Evolutionary conservation across 2,888 invertebrate species (phyloP).

Genomic region (Drosophila macrospina): DNA sequence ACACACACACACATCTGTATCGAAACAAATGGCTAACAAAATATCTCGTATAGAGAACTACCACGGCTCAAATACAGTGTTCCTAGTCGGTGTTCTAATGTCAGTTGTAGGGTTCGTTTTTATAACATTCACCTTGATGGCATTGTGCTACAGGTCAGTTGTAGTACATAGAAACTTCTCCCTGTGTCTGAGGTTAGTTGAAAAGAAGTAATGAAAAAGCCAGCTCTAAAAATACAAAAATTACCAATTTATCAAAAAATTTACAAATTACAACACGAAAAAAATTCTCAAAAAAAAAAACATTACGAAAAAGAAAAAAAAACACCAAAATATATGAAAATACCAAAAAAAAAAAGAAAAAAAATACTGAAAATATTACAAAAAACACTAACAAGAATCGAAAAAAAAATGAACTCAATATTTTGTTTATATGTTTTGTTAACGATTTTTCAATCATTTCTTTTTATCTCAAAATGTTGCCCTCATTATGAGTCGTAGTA

Average conservation of each 20-base stretch:
- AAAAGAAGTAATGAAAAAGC: constrained; percentile 90
- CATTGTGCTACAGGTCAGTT: constrained; percentile 99
- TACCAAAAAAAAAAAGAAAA: constrained; percentile 29
- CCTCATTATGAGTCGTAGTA: constrained; percentile 61
- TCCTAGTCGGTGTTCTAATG: constrained; percentile 98
- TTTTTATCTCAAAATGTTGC: constrained; percentile 44
- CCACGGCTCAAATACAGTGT: constrained; percentile 98
- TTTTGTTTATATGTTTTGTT: constrained; percentile 61
- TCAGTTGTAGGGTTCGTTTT: constrained; percentile 99
- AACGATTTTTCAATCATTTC: constrained; percentile 48
- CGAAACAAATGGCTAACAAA: constrained; percentile 59
- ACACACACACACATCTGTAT: constrained; percentile 18
- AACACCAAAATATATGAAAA: constrained; percentile 46
- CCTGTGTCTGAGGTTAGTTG: constrained; percentile 99
- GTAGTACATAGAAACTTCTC: constrained; percentile 99
- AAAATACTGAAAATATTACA: constrained; percentile 45
- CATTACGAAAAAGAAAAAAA: constrained; percentile 40
- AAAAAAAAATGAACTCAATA: constrained; percentile 57
- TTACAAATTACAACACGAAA: constrained; percentile 42
- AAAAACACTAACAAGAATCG: constrained; percentile 64
- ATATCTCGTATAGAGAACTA: constrained; percentile 92
- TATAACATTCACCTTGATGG: constrained; percentile 99
- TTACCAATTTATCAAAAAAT: constrained; percentile 43
- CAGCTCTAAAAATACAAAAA: constrained; percentile 78
- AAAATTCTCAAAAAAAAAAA: constrained; percentile 45